These are phyloP conservation scores for Nyctereutes procyonoides DNA, from an alignment of 2,113 vertebrate species.

Conservation along the genomic window DNA sequence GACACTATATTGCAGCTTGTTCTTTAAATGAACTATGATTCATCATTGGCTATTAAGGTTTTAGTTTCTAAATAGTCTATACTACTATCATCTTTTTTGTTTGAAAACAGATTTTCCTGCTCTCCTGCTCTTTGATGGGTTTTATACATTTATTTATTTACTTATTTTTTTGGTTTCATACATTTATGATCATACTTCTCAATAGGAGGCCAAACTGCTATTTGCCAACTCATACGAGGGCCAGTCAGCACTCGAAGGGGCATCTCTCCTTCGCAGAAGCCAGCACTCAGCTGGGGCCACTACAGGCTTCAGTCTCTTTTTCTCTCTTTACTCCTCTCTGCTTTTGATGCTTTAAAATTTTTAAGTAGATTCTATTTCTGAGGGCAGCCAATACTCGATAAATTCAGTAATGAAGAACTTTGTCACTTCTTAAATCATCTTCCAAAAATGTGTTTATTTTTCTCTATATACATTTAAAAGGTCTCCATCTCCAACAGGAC, in stretches of 20 bases:
- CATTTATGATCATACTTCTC: background rate
- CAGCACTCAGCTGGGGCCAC: background rate
- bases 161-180: background rate
- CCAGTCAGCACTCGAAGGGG: background rate
- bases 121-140: background rate
- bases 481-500: background rate
- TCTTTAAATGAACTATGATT: background rate
- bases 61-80: background rate
- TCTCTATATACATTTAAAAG: background rate
- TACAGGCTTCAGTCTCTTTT: background rate
- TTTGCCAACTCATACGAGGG: background rate
- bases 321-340: background rate
- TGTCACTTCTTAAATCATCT: background rate
- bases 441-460: background rate
- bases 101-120: conserved; percentile 26
- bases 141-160: background rate
- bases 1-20: background rate
- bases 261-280: background rate
- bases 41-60: background rate
- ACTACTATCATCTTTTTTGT: background rate
- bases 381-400: conserved; percentile 12
- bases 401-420: background rate
- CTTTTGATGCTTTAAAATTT: conserved; percentile 13
- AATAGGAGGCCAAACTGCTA: background rate
- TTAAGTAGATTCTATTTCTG: background rate